A percentile compares a stretch with the other conserved stretches of the same genome.
phyloP scores from a whole-genome alignment of 2,888 invertebrate species.

The Pristionchus arcanus region DNA sequence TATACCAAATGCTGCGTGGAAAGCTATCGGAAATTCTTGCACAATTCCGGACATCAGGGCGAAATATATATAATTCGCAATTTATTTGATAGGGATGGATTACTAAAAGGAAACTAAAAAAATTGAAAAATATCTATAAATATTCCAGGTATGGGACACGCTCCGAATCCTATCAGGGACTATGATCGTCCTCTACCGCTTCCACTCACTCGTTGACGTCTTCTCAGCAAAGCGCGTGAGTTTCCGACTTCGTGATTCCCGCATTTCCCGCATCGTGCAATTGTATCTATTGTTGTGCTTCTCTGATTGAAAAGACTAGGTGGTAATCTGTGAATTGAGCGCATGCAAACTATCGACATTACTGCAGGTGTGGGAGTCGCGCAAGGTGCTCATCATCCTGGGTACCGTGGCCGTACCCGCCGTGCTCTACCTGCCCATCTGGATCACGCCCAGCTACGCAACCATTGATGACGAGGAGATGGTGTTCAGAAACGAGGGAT shows the following conservation, averaged over 20 bases:
- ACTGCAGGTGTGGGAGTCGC: constrained; percentile 3
- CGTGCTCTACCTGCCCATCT: background rate
- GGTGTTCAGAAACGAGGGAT: background rate
- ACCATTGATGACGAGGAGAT: constrained; percentile 9
- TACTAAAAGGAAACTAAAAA: too few species aligned
- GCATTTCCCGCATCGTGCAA: too few species aligned
- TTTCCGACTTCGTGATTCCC: too few species aligned
- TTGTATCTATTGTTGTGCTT: too few species aligned
- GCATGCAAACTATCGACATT: too few species aligned
- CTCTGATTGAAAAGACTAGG: too few species aligned
- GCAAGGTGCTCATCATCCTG: background rate
- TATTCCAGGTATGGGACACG: constrained; percentile 15
- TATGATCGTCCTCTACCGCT: background rate
- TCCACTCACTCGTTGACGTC: background rate
- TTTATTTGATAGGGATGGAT: too few species aligned
- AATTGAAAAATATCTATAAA: too few species aligned
- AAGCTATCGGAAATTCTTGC: background rate
- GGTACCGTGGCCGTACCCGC: background rate
- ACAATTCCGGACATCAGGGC: too few species aligned
- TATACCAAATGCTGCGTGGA: background rate
- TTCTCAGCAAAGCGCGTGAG: background rate
- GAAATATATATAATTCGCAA: too few species aligned
- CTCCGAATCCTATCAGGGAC: background rate
- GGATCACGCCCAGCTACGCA: background rate
- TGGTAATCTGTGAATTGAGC: too few species aligned